Conservation (phyloP, 2,797 vertebrate species). For the Amblyopsis hoosieri region DNA sequence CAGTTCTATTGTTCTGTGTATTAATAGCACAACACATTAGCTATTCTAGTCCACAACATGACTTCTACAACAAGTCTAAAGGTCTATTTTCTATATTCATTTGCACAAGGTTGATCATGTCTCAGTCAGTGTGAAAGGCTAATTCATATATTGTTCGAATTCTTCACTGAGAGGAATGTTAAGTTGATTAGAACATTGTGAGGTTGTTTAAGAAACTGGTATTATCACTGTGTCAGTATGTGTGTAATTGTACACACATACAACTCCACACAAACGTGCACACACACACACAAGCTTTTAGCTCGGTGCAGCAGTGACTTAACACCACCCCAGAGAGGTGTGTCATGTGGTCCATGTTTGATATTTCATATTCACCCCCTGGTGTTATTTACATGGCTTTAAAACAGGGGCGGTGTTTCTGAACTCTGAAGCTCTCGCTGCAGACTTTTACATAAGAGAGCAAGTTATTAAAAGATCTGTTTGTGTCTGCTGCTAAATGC, state of each 20-base stretch:
- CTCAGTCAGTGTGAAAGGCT: too few relatives aligned
- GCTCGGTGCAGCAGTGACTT: background rate
- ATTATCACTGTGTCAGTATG: too few relatives aligned
- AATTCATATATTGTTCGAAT: too few relatives aligned
- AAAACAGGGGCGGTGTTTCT: slow-evolving; percentile 46
- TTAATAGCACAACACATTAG: slow-evolving; percentile 26
- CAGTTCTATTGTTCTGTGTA: slow-evolving; percentile 1
- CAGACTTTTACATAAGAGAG: slow-evolving; percentile 25
- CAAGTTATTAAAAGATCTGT: slow-evolving; percentile 21
- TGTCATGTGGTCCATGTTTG: slow-evolving; percentile 68
- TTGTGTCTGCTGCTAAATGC: background rate
- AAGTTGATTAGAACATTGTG: too few relatives aligned
- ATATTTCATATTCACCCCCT: slow-evolving; percentile 80
- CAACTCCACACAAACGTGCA: background rate
- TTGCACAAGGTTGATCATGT: too few relatives aligned
- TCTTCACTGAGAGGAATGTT: too few relatives aligned
- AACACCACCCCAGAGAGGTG: slow-evolving; percentile 14
- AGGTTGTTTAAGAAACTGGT: too few relatives aligned
- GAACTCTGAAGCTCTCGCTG: slow-evolving; percentile 19
- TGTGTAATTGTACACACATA: background rate
- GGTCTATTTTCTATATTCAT: too few relatives aligned
- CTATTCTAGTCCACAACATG: too few relatives aligned
- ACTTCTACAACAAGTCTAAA: too few relatives aligned
- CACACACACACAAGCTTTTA: slow-evolving; percentile 30
- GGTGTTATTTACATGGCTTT: slow-evolving; percentile 79